A percentile compares a stretch with the other conserved stretches of the same genome.
phyloP scores from a whole-genome alignment of 2,888 invertebrate species.

The Drosophila suboccidentalis region DNA sequence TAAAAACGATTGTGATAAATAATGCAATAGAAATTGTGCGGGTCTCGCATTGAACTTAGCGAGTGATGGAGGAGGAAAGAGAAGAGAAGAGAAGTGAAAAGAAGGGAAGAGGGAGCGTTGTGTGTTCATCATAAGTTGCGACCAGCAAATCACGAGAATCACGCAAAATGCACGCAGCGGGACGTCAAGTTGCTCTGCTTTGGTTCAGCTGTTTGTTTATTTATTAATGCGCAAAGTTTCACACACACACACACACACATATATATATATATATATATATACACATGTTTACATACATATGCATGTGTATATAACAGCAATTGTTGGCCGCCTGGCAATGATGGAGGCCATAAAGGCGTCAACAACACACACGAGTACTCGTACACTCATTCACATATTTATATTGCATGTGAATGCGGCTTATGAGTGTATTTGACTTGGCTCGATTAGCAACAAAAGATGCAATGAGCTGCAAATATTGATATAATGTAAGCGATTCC shows the following conservation, averaged over 20 bases:
- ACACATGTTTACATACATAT: neutral
- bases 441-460: conserved; percentile 55
- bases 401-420: neutral
- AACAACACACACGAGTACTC: conserved; percentile 15
- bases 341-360: conserved; percentile 65
- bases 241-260: conserved; percentile 13
- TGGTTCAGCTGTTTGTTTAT: conserved; percentile 54
- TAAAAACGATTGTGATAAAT: conserved; percentile 68
- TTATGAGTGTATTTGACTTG: conserved; percentile 11
- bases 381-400: neutral
- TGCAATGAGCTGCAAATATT: conserved; percentile 53
- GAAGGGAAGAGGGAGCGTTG: neutral
- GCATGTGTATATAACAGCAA: conserved; percentile 25
- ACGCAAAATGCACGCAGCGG: conserved; percentile 64
- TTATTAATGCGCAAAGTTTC: conserved; percentile 64
- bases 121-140: conserved; percentile 57
- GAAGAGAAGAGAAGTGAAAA: neutral
- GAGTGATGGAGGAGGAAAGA: neutral
- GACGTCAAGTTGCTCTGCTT: conserved; percentile 6
- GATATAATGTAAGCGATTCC: conserved; percentile 34
- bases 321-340: conserved; percentile 58
- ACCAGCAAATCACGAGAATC: conserved; percentile 55
- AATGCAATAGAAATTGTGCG: conserved; percentile 64
- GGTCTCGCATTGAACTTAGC: conserved; percentile 21
- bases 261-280: no score